Base-by-base conservation (phyloP, 2,797 vertebrate genomes). In the Myripristis jacobus region DNA sequence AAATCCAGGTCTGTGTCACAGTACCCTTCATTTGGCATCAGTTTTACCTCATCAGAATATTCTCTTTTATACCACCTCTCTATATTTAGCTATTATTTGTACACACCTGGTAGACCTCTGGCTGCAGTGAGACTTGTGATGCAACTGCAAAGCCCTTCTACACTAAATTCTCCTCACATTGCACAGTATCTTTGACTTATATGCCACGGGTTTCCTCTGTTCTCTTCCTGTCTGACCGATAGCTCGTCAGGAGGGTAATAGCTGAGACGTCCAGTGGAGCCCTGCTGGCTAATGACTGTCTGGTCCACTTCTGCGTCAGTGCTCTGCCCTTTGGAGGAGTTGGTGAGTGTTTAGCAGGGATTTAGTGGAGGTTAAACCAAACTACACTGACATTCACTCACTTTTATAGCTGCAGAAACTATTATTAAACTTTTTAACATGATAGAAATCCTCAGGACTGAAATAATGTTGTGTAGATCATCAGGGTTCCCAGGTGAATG, bases 301-400 rank as follows among this genome's bases (percentile, higher is more conserved):
- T 97, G 12, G 91, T 95, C 50, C 96, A 97, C 82, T 93, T 70
- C 51, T 89, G 93, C 0, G 78, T 97, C 27, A 90, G 84, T 2
- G 81, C 92, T 0, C 89, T 98, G 73, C 96, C 96, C 2, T 98
- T 96, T 0, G 96, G 97, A 64, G 96, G 96, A 13, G 95, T 98
- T 0, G 96, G 97, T 97, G 74, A 94, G 95, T 80, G 22, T 44
- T 16, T 43, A 43, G 16, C 24, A 27, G 5, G 15, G 41, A 52
- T 24, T 25, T 25, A 25, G 1, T 21, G n/a, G 11, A 12, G 1
- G 4, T 66, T 1, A 19, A 22, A 55, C 10, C 1, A 13, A 19
- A 27, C 44, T 55, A 27, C 38, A 58, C 15, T 9, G 12, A 1
- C 57, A 54, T 9, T 18, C 1, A 18, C 6, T 41, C 38, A 13